Base-by-base conservation (phyloP, 2,113 vertebrate species). In the Marmota flaviventris region DNA sequence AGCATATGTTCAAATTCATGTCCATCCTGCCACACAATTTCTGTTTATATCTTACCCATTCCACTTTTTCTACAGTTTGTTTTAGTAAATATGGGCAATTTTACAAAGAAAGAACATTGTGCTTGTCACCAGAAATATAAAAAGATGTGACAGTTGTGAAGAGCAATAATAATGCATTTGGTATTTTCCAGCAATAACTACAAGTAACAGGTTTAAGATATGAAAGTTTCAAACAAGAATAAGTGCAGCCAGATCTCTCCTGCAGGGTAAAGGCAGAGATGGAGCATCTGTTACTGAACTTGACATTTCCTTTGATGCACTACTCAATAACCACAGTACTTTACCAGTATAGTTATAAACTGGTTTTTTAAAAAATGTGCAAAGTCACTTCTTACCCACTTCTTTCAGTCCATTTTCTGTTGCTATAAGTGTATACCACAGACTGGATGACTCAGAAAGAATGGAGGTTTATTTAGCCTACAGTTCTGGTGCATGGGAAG, bases 41-140 rank as follows among this genome's bases (percentile, higher is more conserved):
- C 65, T 87, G 48, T 42, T 51, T 53, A 8, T 42, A 11, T 87
- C 63, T 94, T 65, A 53, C 45, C 61, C 39, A 70, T n/a, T 73
- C 20, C n/a, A 25, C 25, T 76, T 91, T 77, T 65, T 25, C 53
- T 76, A 48, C 1, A 67, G 13, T 84, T 27, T 94, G 27, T 91
- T 51, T 96, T 79, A 63, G 85, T 82, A 76, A 93, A 88, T 56
- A 63, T 5, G 7, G 20, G 11, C 8, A 85, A 34, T 58, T 84
- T 91, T 37, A 77, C 45, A 89, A 51, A 65, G 67, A 93, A 91
- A 85, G 56, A 76, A 22, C 77, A 73, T 76, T 61, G 27, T 77
- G n/a, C 45, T 70, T 53, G 37, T 63, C 12, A 56, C 10, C 12
- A 45, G 67, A 79, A 79, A 85, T 82, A 63, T 48, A 45, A 87